Conservation (phyloP, 2,797 vertebrate genomes). For the Galagoides demidoff region DNA sequence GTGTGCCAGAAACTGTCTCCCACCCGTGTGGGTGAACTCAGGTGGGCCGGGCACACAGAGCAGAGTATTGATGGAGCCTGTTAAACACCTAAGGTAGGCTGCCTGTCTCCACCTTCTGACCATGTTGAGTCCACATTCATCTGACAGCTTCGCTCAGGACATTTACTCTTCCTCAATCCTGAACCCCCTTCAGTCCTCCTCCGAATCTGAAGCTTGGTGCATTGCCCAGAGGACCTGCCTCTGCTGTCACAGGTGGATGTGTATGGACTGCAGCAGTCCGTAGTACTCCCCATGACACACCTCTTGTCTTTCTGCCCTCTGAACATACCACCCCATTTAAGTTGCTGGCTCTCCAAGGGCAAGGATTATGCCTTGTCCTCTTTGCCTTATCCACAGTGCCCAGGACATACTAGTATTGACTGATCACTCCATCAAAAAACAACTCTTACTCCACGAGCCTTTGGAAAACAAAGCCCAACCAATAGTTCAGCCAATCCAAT, state of each 20-base stretch:
- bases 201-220: not conserved
- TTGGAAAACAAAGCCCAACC: not conserved
- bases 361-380: not conserved
- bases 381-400: not conserved
- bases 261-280: rapidly evolving
- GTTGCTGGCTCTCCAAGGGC: not conserved
- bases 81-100: not conserved
- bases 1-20: not conserved
- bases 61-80: not conserved
- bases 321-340: not conserved
- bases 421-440: not conserved
- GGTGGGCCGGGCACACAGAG: not conserved
- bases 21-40: not conserved
- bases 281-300: too few relatives aligned
- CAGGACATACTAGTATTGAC: not conserved
- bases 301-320: not conserved
- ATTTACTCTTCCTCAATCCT: not conserved
- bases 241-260: not conserved
- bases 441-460: not conserved
- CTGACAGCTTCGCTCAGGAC: not conserved
- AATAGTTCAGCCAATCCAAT: not conserved
- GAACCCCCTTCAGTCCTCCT: not conserved
- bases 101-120: not conserved
- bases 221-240: not conserved
- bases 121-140: not conserved